phyloP scores from a whole-genome alignment of 2,797 vertebrate genomes.

The Synaphobranchus kaupii region DNA sequence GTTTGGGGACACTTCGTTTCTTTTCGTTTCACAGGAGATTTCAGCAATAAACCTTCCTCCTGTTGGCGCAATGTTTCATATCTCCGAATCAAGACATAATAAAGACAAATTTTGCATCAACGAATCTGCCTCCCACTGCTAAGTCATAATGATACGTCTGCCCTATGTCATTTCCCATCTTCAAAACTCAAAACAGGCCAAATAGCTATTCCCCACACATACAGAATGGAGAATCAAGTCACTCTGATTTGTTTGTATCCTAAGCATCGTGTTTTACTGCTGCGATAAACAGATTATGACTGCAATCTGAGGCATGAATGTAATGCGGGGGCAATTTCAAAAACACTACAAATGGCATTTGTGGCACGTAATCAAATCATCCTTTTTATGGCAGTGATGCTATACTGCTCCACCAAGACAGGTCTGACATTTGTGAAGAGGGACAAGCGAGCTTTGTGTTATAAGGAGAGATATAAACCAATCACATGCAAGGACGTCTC shows the following conservation, averaged over 20 bases:
- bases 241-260: not conserved
- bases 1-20: not conserved
- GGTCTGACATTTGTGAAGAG: not conserved
- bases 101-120: not conserved
- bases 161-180: not conserved
- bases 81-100: not conserved
- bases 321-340: not conserved
- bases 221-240: not conserved
- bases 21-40: not conserved
- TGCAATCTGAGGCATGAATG: not conserved
- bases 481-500: not conserved
- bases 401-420: not conserved
- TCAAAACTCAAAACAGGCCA: not conserved
- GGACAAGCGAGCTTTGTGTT: not conserved
- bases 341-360: not conserved
- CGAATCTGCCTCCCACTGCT: not conserved
- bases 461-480: not conserved
- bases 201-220: not conserved
- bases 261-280: not conserved
- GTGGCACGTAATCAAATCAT: not conserved
- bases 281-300: not conserved
- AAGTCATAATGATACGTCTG: not conserved
- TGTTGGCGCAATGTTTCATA: not conserved
- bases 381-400: not conserved
- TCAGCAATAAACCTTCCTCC: not conserved